A percentile compares a stretch with the other conserved stretches of the same genome.
phyloP scores from a whole-genome alignment of 2,113 vertebrate genomes.

The Oxygymnocypris stewartii region DNA sequence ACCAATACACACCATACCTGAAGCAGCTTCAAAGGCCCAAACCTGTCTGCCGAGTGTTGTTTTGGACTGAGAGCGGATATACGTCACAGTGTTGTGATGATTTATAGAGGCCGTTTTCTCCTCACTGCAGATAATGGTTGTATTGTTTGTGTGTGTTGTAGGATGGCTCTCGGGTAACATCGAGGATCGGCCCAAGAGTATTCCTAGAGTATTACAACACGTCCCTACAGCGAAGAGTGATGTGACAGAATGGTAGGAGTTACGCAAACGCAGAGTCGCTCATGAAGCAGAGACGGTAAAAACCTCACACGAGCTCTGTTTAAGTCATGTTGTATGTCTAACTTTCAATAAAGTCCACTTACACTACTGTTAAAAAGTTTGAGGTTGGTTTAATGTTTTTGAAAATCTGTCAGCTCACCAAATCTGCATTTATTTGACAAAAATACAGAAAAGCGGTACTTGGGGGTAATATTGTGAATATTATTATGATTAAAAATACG shows the following conservation, averaged over 20 bases:
- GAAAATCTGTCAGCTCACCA: background rate
- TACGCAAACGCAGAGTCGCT: slow-evolving; percentile 86
- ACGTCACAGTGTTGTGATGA: background rate
- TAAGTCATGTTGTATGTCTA: background rate
- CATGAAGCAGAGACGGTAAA: slow-evolving; percentile 88
- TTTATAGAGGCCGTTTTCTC: background rate
- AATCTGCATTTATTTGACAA: background rate
- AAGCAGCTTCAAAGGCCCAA: background rate
- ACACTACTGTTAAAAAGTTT: background rate
- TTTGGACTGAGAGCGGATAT: background rate
- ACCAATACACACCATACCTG: background rate
- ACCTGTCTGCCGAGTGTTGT: background rate
- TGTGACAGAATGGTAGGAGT: slow-evolving; percentile 95
- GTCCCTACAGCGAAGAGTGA: slow-evolving; percentile 88
- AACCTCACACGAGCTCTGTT: background rate
- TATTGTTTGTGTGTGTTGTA: slow-evolving; percentile 62
- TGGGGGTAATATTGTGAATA: background rate
- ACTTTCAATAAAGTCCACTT: background rate
- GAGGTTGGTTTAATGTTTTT: background rate
- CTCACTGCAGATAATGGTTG: slow-evolving; percentile 31
- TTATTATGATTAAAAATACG: background rate
- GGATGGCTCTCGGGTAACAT: slow-evolving; percentile 95
- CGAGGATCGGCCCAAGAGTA: slow-evolving; percentile 90
- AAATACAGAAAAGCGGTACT: background rate
- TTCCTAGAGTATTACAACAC: slow-evolving; percentile 93